A percentile compares a stretch with the other conserved stretches of the same genome.
phyloP scores from a whole-genome alignment of 2,797 vertebrate genomes.

The Danio tinwini region DNA sequence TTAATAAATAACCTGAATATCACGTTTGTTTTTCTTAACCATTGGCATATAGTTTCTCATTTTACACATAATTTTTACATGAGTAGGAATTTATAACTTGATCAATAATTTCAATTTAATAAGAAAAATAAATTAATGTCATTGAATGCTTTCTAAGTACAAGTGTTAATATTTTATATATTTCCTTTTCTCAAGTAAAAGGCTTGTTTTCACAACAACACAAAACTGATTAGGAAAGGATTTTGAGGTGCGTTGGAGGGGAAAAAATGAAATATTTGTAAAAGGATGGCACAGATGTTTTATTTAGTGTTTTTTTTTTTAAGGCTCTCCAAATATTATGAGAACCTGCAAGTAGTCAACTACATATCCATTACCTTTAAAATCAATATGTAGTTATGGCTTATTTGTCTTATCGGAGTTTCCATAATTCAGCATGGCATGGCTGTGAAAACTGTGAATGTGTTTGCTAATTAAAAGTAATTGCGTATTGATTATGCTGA shows the following conservation, averaged over 20 bases:
- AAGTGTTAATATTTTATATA: background rate
- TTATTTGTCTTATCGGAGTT: slow-evolving; percentile 23
- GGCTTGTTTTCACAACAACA: background rate
- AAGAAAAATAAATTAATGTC: background rate
- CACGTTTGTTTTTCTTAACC: background rate
- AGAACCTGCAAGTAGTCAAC: slow-evolving; percentile 16
- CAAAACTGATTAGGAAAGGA: background rate
- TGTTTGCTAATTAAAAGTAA: slow-evolving; percentile 56
- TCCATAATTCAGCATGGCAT: slow-evolving; percentile 40
- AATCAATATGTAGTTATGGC: slow-evolving; percentile 26
- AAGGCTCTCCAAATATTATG: background rate
- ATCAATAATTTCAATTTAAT: background rate
- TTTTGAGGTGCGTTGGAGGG: background rate
- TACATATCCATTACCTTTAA: slow-evolving; percentile 15
- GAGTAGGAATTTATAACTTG: background rate
- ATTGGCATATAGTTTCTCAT: background rate
- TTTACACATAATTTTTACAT: background rate
- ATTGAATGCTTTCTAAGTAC: too few species aligned
- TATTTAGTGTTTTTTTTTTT: background rate
- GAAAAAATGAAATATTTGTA: background rate
- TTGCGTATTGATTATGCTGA: slow-evolving; percentile 55
- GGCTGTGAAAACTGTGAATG: slow-evolving; percentile 33
- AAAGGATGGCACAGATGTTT: background rate
- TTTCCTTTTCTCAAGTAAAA: background rate
- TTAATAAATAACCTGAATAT: background rate